phyloP scores from a whole-genome alignment of 2,113 vertebrate species.

The Neotoma lepida region DNA sequence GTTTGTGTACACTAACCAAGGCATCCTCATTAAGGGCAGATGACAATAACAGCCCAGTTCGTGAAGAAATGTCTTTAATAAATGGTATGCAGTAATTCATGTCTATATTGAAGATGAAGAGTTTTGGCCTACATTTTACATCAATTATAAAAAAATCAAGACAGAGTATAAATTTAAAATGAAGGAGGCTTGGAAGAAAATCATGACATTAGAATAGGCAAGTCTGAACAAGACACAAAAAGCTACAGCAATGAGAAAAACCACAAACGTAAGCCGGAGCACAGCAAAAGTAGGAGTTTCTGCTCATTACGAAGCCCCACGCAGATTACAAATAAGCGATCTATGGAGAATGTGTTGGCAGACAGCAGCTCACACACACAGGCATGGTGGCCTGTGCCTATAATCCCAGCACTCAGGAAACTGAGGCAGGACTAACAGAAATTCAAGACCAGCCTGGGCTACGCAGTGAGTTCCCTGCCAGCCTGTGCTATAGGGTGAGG shows the following conservation, averaged over 20 bases:
- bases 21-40: background rate
- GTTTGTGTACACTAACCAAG: background rate
- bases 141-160: slow-evolving; percentile 2
- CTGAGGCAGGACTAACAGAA: background rate
- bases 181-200: background rate
- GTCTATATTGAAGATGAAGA: background rate
- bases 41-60: background rate
- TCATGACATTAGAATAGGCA: background rate
- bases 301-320: background rate
- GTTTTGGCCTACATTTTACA: background rate
- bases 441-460: background rate
- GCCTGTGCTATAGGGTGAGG: background rate
- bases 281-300: background rate
- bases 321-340: slow-evolving; percentile 26
- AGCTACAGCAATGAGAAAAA: background rate
- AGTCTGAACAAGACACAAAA: background rate
- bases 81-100: background rate
- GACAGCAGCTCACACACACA: background rate
- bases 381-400: background rate
- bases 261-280: background rate
- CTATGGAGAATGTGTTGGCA: background rate
- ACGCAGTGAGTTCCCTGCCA: background rate
- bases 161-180: background rate
- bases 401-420: background rate
- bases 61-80: slow-evolving; percentile 2